Conservation (phyloP, 2,113 vertebrate genomes). For the Tachysurus vachellii region DNA sequence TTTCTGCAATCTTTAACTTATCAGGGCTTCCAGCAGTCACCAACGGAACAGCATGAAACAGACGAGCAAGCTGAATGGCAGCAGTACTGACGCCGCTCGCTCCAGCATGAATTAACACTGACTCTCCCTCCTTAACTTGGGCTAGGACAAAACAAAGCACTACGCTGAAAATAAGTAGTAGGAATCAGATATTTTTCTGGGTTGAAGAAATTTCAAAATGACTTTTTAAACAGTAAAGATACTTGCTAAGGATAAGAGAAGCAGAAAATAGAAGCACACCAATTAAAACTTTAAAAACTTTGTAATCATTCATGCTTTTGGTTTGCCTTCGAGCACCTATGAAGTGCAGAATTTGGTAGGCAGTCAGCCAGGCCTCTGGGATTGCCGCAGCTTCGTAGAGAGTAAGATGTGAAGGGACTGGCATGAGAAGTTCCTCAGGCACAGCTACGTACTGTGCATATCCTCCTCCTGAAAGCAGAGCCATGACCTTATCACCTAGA, state of each 20-base stretch:
- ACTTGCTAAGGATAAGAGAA: not conserved
- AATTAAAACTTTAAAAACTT: not conserved
- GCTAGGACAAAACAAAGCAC: slow-evolving; percentile 61
- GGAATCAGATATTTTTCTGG: not conserved
- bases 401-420: slow-evolving; percentile 70
- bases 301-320: not conserved
- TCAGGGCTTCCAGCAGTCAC: slow-evolving; percentile 78
- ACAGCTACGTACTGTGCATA: slow-evolving; percentile 82
- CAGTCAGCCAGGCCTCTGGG: slow-evolving; percentile 85
- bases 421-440: slow-evolving; percentile 77
- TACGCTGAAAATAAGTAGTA: not conserved
- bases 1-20: slow-evolving; percentile 73
- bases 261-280: not conserved
- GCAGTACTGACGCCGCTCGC: slow-evolving; percentile 82
- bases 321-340: slow-evolving; percentile 66
- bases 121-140: slow-evolving; percentile 76
- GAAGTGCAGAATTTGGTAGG: slow-evolving; percentile 82
- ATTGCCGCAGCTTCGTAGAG: slow-evolving; percentile 80
- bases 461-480: slow-evolving; percentile 79
- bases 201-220: not conserved
- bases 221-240: not conserved
- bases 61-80: slow-evolving; percentile 77
- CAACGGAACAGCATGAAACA: slow-evolving; percentile 77
- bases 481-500: slow-evolving; percentile 76
- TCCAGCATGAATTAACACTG: slow-evolving; percentile 79